Percentiles rank a stretch among this genome's conserved stretches.
These are phyloP conservation scores for Pemphigus obesinymphae DNA, from an alignment of 1,140 invertebrate genomes.

Conservation along the genomic window DNA sequence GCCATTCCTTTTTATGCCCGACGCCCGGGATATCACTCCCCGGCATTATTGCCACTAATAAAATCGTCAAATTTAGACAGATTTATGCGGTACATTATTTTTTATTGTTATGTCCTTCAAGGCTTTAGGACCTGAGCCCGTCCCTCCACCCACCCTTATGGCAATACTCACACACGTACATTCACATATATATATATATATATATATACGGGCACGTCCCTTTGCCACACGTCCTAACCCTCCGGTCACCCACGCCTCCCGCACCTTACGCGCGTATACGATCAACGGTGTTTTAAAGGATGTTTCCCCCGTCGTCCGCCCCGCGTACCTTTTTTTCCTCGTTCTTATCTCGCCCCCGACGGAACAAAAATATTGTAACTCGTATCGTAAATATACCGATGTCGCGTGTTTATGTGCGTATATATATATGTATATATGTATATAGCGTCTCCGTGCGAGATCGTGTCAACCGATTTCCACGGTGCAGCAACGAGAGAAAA, in stretches of 20 bases:
- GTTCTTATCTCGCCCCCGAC: conserved; percentile 6
- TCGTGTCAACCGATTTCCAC: neutral
- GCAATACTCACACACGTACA: neutral
- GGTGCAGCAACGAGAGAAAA: no score
- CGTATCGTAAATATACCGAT: conserved; percentile 14
- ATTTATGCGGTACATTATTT: conserved; percentile 41
- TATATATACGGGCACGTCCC: no score
- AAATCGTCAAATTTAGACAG: conserved; percentile 41
- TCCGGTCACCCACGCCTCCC: neutral
- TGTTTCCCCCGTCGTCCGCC: neutral
- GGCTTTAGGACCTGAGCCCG: conserved; percentile 18
- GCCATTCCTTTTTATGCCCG: conserved; percentile 38
- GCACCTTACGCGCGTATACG: neutral
- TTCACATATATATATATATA: neutral
- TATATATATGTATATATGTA: neutral
- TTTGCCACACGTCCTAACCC: neutral
- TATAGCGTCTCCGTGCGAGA: neutral
- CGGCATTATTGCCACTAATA: conserved; percentile 39
- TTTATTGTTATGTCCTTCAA: conserved; percentile 41
- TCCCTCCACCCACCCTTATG: neutral
- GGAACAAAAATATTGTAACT: conserved; percentile 1
- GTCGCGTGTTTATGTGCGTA: neutral
- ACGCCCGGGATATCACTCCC: conserved; percentile 38
- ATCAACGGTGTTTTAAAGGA: neutral
- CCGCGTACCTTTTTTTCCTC: neutral